Base-by-base conservation (phyloP, 2,888 invertebrate species). In the Pecten maximus region DNA sequence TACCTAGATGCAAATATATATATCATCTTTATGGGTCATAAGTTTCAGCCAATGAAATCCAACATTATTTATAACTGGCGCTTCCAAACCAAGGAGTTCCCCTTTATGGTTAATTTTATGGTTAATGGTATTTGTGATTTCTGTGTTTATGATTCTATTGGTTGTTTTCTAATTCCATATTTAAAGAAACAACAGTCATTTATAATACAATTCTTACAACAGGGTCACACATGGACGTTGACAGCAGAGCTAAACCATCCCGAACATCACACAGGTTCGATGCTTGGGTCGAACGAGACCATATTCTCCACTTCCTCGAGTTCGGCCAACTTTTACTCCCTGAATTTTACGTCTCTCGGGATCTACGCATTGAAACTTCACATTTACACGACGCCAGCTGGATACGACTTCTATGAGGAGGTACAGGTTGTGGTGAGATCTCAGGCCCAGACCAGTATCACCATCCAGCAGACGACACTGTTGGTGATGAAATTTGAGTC, bases 401-500 rank as follows among this genome's bases (percentile, higher is more conserved):
- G 94, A 48, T 95, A 92, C 87, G 91, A 91, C 87, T 94, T 95
- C 74, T 89, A 91, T 40, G 91, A 92, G 10, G 92, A 93, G 88
- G 92, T 91, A 28, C 48, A 92, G 35, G 91, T 95, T 0, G 88
- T 91, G 3, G 93, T 94, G 3, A 91, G 90, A 28, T 91, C 93
- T 12, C 89, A 92, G 1, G 91, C 88, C 0, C 93, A 93, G 90
- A 91, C 91, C 12, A 91, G 92, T 39, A 91, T 93, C 88, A 90
- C 88, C 2, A 87, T 92, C n/a, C 93, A 94, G 50, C 91, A 93
- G 44, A 91, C 90, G 23, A 92, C 92, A 23, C 88, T 91, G 44
- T 90, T 94, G 8, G 92, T 93, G 90, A 90, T 95, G 40, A 93
- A 92, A 87, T 94, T 95, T 89, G 91, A 94, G n/a, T 94, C 92